Evolutionary conservation across 2,797 vertebrate species (phyloP).

Genomic region (Hoplostethus atlanticus): DNA sequence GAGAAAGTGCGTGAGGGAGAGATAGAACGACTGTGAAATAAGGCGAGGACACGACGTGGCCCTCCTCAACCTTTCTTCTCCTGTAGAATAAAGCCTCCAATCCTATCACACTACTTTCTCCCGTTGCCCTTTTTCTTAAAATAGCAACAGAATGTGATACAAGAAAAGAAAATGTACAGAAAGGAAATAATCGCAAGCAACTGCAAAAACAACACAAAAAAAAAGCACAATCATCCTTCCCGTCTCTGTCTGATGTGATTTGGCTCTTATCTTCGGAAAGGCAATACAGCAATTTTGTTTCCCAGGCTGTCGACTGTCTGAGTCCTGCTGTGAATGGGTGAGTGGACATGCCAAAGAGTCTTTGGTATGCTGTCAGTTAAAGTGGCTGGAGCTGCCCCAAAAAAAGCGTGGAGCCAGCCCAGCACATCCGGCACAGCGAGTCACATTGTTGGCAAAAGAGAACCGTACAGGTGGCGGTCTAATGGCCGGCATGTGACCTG

Average conservation of each 20-base stretch:
- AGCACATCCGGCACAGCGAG: conserved; percentile 41
- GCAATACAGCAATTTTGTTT: conserved; percentile 74
- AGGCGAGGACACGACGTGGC: conserved; percentile 23
- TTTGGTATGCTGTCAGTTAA: conserved; percentile 76
- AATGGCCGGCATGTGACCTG: conserved; percentile 1
- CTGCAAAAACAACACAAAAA: conserved; percentile 1
- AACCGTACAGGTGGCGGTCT: conserved; percentile 53
- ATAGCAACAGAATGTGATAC: conserved; percentile 29
- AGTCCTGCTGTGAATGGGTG: conserved; percentile 72
- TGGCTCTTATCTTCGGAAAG: conserved; percentile 71
- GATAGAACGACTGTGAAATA: neutral
- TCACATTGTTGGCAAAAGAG: conserved; percentile 57
- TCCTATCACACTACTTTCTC: neutral
- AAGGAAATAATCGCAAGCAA: conserved; percentile 42
- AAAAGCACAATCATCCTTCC: conserved; percentile 53
- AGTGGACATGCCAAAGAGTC: conserved; percentile 76
- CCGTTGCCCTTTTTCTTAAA: conserved; percentile 21
- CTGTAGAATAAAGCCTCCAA: conserved; percentile 9
- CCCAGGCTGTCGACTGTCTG: conserved; percentile 67
- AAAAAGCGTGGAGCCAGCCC: conserved; percentile 46
- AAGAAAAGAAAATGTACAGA: conserved; percentile 42
- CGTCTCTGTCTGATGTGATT: conserved; percentile 51
- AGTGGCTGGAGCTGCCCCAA: conserved; percentile 47
- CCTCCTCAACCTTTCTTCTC: conserved; percentile 23
- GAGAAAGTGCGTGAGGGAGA: neutral